Evolutionary conservation across 2,797 vertebrate genomes (phyloP), one percentile per base, ranked within the genome.

Genomic region (Poecilia picta): DNA sequence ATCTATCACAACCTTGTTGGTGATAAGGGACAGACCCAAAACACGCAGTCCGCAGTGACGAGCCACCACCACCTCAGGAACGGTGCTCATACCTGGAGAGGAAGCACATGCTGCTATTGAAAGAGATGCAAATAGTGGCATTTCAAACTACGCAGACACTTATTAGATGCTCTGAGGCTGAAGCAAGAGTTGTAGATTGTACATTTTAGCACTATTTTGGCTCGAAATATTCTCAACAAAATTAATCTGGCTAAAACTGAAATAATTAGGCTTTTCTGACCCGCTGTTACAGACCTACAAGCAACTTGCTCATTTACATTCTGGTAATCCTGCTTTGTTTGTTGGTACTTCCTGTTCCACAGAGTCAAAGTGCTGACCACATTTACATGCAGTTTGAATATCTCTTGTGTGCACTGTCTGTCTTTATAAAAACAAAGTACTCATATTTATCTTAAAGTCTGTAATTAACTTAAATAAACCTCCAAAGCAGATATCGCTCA

Each of bases 21-120:
- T 97, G 89, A 98, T 96, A 74, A 98, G 96, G 13, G 97, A 97
- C 74, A 98, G 88, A 53, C 97, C 97, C 11, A 98, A 88, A 73
- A 98, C 96, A 0, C 96, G 93, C 51, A 98, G 73, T 49, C 96
- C 95, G 0, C 97, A 97, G 36, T 97, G 97, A 49, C 96, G 95
- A 64, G 97, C 97, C 76, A 96, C 94, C 70, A 97, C 91, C 51
- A 97, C 97, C 87, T 98, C 97, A 12, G 97, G 96, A 13, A 96
- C 95, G 0, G 97, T 98, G 89, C 97, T 98, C 97, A 97, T 98
- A 23, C 97, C 97, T 97, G 33, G 15, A 73, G 1, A 49, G 59
- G 47, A 11, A 8, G 11, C 28, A 77, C 70, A 77, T 68, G 39
- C 2, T 13, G 57, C 12, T 28, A 28, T 72, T 46, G 1, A 72